Base-by-base conservation (phyloP, 2,113 vertebrate species). In the Anser cygnoides region DNA sequence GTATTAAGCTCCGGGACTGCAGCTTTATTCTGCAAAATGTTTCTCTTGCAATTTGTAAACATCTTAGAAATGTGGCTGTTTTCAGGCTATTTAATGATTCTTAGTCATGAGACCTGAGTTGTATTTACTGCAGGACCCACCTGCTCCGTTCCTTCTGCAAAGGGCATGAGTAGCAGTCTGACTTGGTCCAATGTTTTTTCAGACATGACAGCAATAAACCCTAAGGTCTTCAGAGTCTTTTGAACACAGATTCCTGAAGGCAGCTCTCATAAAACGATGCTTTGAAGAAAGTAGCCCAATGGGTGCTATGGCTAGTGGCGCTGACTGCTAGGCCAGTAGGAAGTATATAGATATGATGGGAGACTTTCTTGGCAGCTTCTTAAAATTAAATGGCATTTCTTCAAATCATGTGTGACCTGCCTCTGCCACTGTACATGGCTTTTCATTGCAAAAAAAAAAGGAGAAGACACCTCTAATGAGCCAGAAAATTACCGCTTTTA, bases 1-100 rank as follows among this genome's bases (percentile, higher is more conserved):
- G 70, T 76, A 92, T 93, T 95, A 97, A 95, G 89, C 96, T 93
- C 93, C 94, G 89, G 79, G 92, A 95, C 93, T 97, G 55, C 92
- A 96, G 54, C 74, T 94, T 94, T 93, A 82, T 96, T 90, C 89
- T 96, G 46, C 37, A 94, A 93, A 83, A 96, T 54, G 83, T 77
- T 91, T 63, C 77, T 95, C 58, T 89, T 82, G 72, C 66, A 96
- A 86, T 89, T 78, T 95, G 89, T 96, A 96, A 96, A 96, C 88
- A 92, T 84, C n/a, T 81, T 77, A 77, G 76, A 94, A 90, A 88
- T 62, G 33, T 8, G 65, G 58, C 81, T 57, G 39, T 80, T 97
- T 95, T 90, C 62, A 73, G 91, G 82, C 81, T 93, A 29, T 83
- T 90, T 94, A 73, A 76, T 76, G 66, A 54, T 57, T 79, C 49